Conservation (phyloP, 2,888 invertebrate species). For the Nomada flava region DNA sequence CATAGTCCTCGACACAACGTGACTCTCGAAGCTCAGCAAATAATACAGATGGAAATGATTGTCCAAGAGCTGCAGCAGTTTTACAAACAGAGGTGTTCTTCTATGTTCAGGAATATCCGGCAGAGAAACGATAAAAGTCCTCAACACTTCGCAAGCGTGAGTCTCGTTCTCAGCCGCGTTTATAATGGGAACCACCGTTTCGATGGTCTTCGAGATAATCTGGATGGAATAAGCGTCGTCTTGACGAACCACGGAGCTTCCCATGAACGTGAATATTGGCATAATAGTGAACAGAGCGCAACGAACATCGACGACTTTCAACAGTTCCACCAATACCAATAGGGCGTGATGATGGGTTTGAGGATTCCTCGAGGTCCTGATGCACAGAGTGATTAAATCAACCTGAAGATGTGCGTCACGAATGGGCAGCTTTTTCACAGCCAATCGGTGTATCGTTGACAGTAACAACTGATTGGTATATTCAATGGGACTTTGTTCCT, state of each 20-base stretch:
- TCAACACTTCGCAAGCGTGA: constrained; percentile 88
- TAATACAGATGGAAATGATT: constrained; percentile 90
- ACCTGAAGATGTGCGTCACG: constrained; percentile 87
- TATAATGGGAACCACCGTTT: constrained; percentile 95
- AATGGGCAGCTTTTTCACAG: constrained; percentile 75
- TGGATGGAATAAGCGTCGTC: constrained; percentile 98
- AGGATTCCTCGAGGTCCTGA: constrained; percentile 95
- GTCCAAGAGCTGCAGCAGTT: constrained; percentile 90
- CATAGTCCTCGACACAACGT: constrained; percentile 85
- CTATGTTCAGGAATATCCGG: constrained; percentile 97
- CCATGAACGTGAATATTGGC: constrained; percentile 99
- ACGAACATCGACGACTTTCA: constrained; percentile 78
- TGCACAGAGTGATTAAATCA: constrained; percentile 93
- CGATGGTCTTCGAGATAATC: constrained; percentile 95
- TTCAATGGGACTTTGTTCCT: constrained; percentile 93
- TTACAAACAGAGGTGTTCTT: constrained; percentile 91
- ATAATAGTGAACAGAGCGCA: constrained; percentile 93
- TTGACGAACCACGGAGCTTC: constrained; percentile 95
- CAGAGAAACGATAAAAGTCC: constrained; percentile 96
- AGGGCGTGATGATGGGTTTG: constrained; percentile 98
- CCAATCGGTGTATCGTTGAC: constrained; percentile 88
- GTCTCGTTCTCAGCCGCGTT: constrained; percentile 82
- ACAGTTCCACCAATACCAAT: constrained; percentile 89
- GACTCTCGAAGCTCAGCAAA: constrained; percentile 89
- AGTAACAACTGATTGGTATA: constrained; percentile 95